Evolutionary conservation across 2,113 vertebrate genomes (phyloP), one percentile per base, ranked within the genome.

Genomic region (Myiozetetes cayanensis): DNA sequence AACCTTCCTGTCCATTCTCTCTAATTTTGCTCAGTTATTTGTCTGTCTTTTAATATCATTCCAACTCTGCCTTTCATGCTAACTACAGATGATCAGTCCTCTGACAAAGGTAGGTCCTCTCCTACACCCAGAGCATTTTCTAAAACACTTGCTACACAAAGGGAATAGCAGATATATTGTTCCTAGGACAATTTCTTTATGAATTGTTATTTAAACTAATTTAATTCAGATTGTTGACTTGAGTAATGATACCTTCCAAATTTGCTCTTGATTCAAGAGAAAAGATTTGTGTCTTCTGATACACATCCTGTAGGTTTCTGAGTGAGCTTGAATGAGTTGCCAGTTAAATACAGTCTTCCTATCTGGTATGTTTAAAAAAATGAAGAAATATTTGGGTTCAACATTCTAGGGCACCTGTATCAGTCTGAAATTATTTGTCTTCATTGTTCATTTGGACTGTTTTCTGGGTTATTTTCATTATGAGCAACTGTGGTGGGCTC

Each of bases 51-150:
- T 98, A 98, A 98, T 71, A 62, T 8, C 41, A 67, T 95, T 46
- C 93, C 79, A 86, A 96, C 89, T 98, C 97, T 97, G 97, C 98
- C 97, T 98, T 98, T 98, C 97, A 98, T 98, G 98, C 98, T 98
- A 95, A 97, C 98, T 93, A 49, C 97, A 99, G 99, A 98, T 96
- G 99, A 99, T 96, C 98, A 98, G 78, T 97, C 98, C 96, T 99
- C 99, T 98, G 98, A 99, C 62, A 98, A 98, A 99, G 99, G 99
- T 99, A 98, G 78, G 98, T 98, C 70, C 66, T 58, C 82, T 73
- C 19, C 90, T 67, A 14, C 9, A 22, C 50, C 14, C 24, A 31
- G 22, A 80, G 52, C 12, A 25, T 86, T 88, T 87, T 43, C 31
- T 56, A 20, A 71, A 56, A 30, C 7, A 37, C 33, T 63, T 78